Base-by-base conservation (phyloP, 2,113 vertebrate genomes). In the Rhodinocichla rosea region DNA sequence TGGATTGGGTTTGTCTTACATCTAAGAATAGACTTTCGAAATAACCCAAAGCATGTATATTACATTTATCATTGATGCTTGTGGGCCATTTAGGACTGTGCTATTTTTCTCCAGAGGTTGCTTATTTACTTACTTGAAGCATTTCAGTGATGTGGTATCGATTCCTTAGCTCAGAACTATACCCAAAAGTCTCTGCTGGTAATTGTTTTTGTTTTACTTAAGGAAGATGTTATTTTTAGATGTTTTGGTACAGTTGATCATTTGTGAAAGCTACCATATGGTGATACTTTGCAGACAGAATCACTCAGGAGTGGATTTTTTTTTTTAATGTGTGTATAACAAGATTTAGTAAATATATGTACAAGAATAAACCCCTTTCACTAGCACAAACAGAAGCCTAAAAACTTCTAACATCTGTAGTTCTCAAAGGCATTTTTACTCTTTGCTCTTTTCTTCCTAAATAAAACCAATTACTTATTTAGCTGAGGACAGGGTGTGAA, bases 191-290 rank as follows among this genome's bases (percentile, higher is more conserved):
- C 68, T 94, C 83, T 60, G n/a, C 45, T 94, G 86, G 86, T 91
- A 94, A 95, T 97, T 95, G 78, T 90, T 97, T 96, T 90, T 87
- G 89, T 93, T 97, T 96, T 95, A 94, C 65, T 92, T 88, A 80
- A 86, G 73, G 80, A 95, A 90, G 76, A 91, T 83, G 67, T 81
- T 96, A 97, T 95, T 97, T 97, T 97, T 97, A 96, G 96, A 87
- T 95, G 95, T 97, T 97, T 96, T 86, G 83, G 91, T 97, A 97
- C 92, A 96, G 96, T 92, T 94, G 91, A 96, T 96, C 79, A 92
- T 92, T 97, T 96, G 93, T 95, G 93, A 95, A 96, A 96, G 87
- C 70, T 83, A 47, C 91, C 96, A 95, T 96, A 95, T 95, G 95
- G 96, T 84, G 70, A 49, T 83, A 78, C 71, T 94, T 95, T 68